Base-by-base conservation (phyloP, 2,113 vertebrate genomes). In the Sterrhoptilus dennistouni region DNA sequence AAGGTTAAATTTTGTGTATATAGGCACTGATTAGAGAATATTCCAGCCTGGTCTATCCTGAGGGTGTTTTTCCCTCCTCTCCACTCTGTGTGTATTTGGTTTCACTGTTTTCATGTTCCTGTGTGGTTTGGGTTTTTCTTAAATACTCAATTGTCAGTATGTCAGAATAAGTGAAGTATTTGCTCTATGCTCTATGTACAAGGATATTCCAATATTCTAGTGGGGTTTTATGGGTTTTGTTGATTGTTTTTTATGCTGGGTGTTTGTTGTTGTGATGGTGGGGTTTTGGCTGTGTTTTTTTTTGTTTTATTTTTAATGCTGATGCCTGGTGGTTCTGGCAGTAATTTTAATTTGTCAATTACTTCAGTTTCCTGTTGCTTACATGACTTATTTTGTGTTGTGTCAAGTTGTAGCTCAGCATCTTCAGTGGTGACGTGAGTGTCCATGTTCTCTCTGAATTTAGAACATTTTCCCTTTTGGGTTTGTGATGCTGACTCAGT, bases 61-160 rank as follows among this genome's bases (percentile, higher is more conserved):
- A 66, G 42, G 42, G 36, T 66, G 2, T 47, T 71, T 77, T 42
- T 91, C 54, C 6, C 31, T 79, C 7, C 57, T 52, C 8, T 42
- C 18, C 5, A 7, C 31, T 80, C 1, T 7, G 0, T 14, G 1
- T n/a, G 3, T 28, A 14, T 69, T 60, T 84, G 19, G 5, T 75
- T 93, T 91, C 17, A 47, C 17, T 70, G 18, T 72, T 83, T 90
- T 36, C 15, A 35, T 68, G 1, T 87, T 75, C 10, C 15, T 90
- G 0, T 28, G 15, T 31, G 14, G 12, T 44, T 50, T 76, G 49
- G 3, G 1, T 31, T 59, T 45, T 45, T 66, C 40, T 44, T 31
- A 29, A 57, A 25, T 29, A 31, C 11, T 47, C 6, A 22, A 0
- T 47, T 56, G n/a, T 14, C 20, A 90, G 2, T 60, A 29, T 0